These are phyloP conservation scores for Arctocebus calabarensis DNA, from an alignment of 2,797 vertebrate species.

Conservation along the genomic window DNA sequence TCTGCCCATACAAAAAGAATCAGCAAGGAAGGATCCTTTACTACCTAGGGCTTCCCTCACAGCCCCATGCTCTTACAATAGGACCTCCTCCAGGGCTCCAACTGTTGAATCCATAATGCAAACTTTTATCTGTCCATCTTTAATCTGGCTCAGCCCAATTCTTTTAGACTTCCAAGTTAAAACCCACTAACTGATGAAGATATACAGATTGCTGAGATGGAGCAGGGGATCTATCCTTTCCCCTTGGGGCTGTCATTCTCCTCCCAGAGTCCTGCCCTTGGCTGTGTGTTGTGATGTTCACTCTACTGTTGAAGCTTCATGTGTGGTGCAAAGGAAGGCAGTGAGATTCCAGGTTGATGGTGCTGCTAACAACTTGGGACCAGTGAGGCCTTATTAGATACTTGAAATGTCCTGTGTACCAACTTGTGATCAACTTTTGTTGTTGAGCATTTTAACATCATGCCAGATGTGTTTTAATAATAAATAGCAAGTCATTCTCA, in stretches of 20 bases:
- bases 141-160: neutral
- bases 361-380: neutral
- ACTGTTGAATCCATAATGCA: neutral
- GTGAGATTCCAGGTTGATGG: neutral
- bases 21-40: neutral
- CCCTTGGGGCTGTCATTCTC: neutral
- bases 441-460: neutral
- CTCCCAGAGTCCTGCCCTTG: neutral
- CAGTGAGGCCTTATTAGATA: neutral
- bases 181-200: neutral
- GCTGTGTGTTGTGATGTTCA: neutral
- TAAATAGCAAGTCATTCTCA: neutral
- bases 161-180: neutral
- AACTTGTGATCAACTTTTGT: neutral
- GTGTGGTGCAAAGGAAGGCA: neutral
- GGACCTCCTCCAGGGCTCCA: neutral
- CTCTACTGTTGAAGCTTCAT: neutral
- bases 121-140: neutral
- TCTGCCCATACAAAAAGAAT: neutral
- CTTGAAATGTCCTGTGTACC: neutral
- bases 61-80: neutral
- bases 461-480: neutral
- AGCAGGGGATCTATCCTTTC: neutral
- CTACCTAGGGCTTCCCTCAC: neutral
- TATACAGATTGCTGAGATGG: neutral